Base-by-base conservation (phyloP, 2,797 vertebrate species). In the Microchirus variegatus region DNA sequence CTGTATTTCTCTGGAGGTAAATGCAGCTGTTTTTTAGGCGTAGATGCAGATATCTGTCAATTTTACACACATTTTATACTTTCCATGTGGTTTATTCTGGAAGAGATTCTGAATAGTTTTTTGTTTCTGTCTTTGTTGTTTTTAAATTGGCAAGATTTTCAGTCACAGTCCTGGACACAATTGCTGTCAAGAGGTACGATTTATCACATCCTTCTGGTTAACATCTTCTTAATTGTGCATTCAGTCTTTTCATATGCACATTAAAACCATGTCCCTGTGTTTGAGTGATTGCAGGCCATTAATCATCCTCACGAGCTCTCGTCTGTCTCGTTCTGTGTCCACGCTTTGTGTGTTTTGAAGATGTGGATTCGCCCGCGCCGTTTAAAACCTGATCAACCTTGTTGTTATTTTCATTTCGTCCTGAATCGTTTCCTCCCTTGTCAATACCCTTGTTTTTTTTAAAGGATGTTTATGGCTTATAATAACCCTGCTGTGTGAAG, bases 211-310 rank as follows among this genome's bases (percentile, higher is more conserved):
- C 3, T 26, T 26, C 3, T 26, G 26, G 26, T 26, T 26, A 26
- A 26, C 26, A 26, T 26, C 26, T 26, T 3, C 26, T 5, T 26
- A 26, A 26, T 3, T 26, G 26, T 26, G 26, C 5, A 26, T 3
- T 26, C 5, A 5, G n/a, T n/a, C n/a, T n/a, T n/a, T 31, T 31
- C 31, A 19, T 13, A 63, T 38, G 41, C 53, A 31, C 40, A 38
- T 64, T 38, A 51, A 43, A 59, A 48, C 14, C 48, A 26, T 70
- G 63, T 45, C 43, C 36, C 5, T 63, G 3, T 10, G 10, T 66
- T 41, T 78, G 54, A 77, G 42, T 53, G 44, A 79, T 79, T 64
- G 37, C 38, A 26, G 59, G 54, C 31, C 55, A 75, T 85, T 74
- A 70, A 71, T 84, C 62, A 72, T 67, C 46, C n/a, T 49, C 62